Base-by-base conservation (phyloP, 1,140 invertebrate species). In the Odontomachus brunneus region DNA sequence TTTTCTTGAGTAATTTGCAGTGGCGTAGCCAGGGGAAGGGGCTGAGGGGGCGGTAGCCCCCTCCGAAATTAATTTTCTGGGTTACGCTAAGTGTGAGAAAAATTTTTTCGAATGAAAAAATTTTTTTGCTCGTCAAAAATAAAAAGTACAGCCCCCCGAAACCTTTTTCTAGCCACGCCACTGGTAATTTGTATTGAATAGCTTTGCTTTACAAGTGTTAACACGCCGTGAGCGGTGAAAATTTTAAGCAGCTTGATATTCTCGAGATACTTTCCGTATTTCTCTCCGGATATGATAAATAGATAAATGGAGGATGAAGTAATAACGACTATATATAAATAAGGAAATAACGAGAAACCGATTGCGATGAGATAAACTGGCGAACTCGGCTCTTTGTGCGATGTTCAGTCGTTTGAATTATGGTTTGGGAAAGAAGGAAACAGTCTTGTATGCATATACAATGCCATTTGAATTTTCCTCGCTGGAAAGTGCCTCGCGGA, bases 401-500 rank as follows among this genome's bases (percentile, higher is more conserved):
- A 76, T 29, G 53, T 57, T 55, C 66, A 51, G 4, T 49, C 22
- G 72, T 38, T 38, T 17, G 48, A 62, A 19, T 57, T 60, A n/a
- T 15, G 11, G 19, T 75, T 75, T 82, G 60, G 67, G 60, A 87
- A 87, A 59, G 67, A 83, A 55, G 66, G 44, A 63, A 86, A 48
- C 55, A 69, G 55, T 49, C 19, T 65, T 60, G 38, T 11, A 7
- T 44, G 38, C 38, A 44, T 44, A 44, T 44, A 86, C 71, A 76
- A 86, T 76, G 76, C 78, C 78, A 65, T 87, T 87, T 57, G 65
- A 86, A 82, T 82, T 44, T 44, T 82, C 59, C 48, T 81, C 69
- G 78, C 76, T 87, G 88, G 81, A 83, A 82, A 85, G 84, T 82
- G 51, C 72, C 83, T 91, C 84, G 67, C 84, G 90, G 90, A 90